Evolutionary conservation across 2,888 invertebrate species (phyloP), one percentile per base, ranked within the genome.

Genomic region (Hirtodrosophila confusa): DNA sequence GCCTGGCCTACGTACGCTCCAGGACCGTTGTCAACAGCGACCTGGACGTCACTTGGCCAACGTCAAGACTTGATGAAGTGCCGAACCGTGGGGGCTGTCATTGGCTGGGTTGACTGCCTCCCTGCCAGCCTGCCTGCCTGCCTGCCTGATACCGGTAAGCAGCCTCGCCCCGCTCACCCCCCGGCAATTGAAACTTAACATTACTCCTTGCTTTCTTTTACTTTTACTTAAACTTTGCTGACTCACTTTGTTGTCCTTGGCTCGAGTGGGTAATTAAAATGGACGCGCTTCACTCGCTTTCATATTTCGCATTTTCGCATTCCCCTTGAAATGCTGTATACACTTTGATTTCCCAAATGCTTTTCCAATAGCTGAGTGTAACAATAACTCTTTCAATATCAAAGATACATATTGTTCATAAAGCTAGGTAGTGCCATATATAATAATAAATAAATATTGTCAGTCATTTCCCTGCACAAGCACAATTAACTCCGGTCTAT

Each of bases 41-140:
- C 45, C 29, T 36, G 57, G 54, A 57, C 54, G 64, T 76, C 76
- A 70, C 49, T 57, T 48, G 65, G 43, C 50, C 31, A 50, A 58
- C 48, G 75, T 72, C 72, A 65, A 47, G 43, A 64, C 47, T 73
- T 75, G 74, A 75, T 75, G 77, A 77, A 77, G 78, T 77, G 75
- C 73, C 73, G 57, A 75, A 65, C 57, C 55, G 56, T 71, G 68
- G 56, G 36, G 36, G 57, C 61, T 65, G 60, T 72, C 71, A 71
- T 49, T 64, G 55, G 41, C 31, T 8, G 31, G 31, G 9, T 9
- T 31, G 31, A 27, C 41, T 17, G 17, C 17, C 17, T 17, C 1
- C 17, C 17, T 17, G 17, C 17, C 17, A 1, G 17, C 17, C 17
- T 17, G 17, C 17, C 56, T 35, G 40, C 29, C 48, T 35, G 7